Conservation (phyloP, 2,888 invertebrate species). For the Cerastoderma edule region DNA sequence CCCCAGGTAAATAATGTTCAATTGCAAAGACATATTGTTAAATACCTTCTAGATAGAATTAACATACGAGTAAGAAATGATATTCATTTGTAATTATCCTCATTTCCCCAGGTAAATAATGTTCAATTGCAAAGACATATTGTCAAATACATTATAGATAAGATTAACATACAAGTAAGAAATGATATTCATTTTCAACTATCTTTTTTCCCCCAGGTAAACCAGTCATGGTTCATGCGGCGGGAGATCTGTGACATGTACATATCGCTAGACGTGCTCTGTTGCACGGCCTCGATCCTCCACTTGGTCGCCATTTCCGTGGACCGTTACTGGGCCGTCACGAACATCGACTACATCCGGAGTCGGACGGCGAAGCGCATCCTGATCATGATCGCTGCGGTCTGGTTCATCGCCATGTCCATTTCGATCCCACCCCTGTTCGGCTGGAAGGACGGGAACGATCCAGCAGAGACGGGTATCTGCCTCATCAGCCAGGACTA, state of each 20-base stretch:
- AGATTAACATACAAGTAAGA: too few relatives aligned
- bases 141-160: too few relatives aligned
- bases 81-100: too few relatives aligned
- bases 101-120: too few relatives aligned
- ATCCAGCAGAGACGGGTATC: conserved; percentile 84
- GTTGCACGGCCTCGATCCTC: conserved; percentile 98
- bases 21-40: too few relatives aligned
- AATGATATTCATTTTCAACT: not conserved
- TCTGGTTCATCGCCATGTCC: conserved; percentile 96
- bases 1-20: too few relatives aligned
- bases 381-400: conserved; percentile 94
- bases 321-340: conserved; percentile 99
- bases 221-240: conserved; percentile 91
- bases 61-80: too few relatives aligned
- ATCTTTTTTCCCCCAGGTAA: conserved; percentile 41
- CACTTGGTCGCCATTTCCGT: conserved; percentile 98
- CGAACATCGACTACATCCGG: conserved; percentile 98
- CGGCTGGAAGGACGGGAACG: conserved; percentile 78
- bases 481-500: conserved; percentile 96
- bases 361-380: conserved; percentile 92
- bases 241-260: conserved; percentile 96
- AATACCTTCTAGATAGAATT: too few relatives aligned
- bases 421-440: conserved; percentile 98
- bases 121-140: too few relatives aligned
- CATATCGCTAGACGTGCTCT: conserved; percentile 98